A percentile compares a stretch with the other conserved stretches of the same genome.
Conservation (phyloP, 2,888 invertebrate genomes). For the Deroplatys truncata region DNA sequence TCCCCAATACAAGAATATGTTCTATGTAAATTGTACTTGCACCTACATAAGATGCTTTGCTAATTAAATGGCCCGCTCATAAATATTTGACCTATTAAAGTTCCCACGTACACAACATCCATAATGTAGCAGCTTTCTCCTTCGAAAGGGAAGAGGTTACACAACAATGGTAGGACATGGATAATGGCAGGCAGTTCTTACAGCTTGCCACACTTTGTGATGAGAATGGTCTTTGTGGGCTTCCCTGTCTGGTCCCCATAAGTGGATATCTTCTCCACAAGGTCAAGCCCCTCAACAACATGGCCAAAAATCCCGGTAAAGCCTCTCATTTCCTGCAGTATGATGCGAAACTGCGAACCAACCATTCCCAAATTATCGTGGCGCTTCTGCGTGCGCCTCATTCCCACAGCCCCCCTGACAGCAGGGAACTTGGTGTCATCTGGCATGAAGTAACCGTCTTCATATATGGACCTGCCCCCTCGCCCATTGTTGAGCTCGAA, state of each 20-base stretch:
- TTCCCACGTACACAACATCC: background rate
- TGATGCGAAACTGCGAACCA: slow-evolving; percentile 80
- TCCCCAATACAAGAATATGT: slow-evolving; percentile 27
- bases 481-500: slow-evolving; percentile 77
- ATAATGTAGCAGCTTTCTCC: background rate
- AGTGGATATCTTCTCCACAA: slow-evolving; percentile 73
- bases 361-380: slow-evolving; percentile 77
- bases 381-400: slow-evolving; percentile 74
- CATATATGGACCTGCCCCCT: slow-evolving; percentile 72
- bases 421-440: slow-evolving; percentile 75
- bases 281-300: slow-evolving; percentile 73
- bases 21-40: slow-evolving; percentile 26
- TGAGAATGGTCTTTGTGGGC: slow-evolving; percentile 68
- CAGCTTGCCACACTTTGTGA: slow-evolving; percentile 71
- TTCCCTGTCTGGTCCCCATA: slow-evolving; percentile 74
- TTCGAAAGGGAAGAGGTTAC: background rate
- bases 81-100: background rate
- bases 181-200: slow-evolving; percentile 39
- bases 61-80: slow-evolving; percentile 10
- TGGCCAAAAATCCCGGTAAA: slow-evolving; percentile 79
- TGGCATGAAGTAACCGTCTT: slow-evolving; percentile 73
- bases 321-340: slow-evolving; percentile 75
- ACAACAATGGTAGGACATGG: background rate
- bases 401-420: slow-evolving; percentile 72
- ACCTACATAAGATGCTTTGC: slow-evolving; percentile 20